Conservation (phyloP, 2,797 vertebrate species). For the Hylomyscus alleni region DNA sequence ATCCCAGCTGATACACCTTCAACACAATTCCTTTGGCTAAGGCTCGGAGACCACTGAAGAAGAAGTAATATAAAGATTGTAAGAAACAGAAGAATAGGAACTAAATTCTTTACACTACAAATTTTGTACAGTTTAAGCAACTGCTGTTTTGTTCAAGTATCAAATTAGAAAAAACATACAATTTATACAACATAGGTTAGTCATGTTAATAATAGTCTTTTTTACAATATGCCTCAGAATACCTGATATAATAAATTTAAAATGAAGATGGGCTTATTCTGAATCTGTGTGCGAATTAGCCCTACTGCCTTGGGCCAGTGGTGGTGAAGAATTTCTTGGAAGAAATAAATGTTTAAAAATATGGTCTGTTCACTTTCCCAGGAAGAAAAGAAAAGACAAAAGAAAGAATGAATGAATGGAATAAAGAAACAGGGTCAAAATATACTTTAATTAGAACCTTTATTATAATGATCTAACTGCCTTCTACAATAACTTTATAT, state of each 20-base stretch:
- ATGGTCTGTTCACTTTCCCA: not conserved
- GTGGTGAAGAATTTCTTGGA: not conserved
- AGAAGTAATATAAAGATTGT: not conserved
- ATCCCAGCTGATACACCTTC: not conserved
- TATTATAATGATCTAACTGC: not conserved
- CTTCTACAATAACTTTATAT: not conserved
- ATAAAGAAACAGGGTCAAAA: not conserved
- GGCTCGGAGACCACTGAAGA: not conserved
- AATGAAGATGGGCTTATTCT: not conserved
- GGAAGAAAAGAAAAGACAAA: not conserved
- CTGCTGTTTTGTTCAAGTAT: not conserved
- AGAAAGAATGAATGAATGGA: not conserved
- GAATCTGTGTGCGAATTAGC: too few relatives aligned
- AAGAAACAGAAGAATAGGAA: not conserved
- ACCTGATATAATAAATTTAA: not conserved
- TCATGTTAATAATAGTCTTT: not conserved
- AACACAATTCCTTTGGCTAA: not conserved
- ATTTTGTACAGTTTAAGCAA: not conserved
- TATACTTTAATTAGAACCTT: not conserved
- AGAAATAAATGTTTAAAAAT: too few relatives aligned
- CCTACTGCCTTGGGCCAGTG: not conserved
- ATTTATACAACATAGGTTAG: not conserved
- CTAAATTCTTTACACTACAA: not conserved
- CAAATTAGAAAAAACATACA: not conserved
- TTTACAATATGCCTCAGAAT: not conserved